These are phyloP conservation scores for Osmerus eperlanus DNA, from an alignment of 2,113 vertebrate species.

Conservation along the genomic window DNA sequence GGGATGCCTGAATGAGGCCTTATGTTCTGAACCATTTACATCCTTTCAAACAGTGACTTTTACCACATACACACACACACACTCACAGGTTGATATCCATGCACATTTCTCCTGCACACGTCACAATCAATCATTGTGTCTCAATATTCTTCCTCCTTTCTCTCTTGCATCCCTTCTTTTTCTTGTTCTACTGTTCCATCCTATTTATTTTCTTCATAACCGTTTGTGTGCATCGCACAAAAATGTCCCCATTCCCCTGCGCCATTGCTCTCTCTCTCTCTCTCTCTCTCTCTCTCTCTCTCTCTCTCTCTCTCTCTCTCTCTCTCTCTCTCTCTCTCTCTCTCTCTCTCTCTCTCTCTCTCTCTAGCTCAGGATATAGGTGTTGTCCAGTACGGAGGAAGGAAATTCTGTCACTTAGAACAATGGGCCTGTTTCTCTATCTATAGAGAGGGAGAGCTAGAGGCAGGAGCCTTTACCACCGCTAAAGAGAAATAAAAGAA, in stretches of 20 bases:
- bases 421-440: conserved; percentile 80
- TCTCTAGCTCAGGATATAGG: conserved; percentile 77
- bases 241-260: conserved; percentile 32
- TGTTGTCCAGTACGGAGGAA: conserved; percentile 80
- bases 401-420: conserved; percentile 82
- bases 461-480: conserved; percentile 27
- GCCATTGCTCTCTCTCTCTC: conserved; percentile 24
- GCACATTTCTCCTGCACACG: too few species aligned
- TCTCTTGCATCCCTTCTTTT: too few species aligned
- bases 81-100: too few species aligned
- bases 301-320: conserved; percentile 49
- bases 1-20: neutral
- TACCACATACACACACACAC: too few species aligned
- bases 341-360: conserved; percentile 33
- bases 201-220: neutral
- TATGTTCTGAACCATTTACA: neutral
- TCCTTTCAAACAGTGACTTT: neutral
- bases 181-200: too few species aligned
- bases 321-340: conserved; percentile 22
- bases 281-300: conserved; percentile 34
- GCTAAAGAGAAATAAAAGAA: conserved; percentile 10
- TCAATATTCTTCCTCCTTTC: too few species aligned
- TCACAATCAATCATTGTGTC: too few species aligned
- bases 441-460: conserved; percentile 66
- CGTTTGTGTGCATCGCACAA: conserved; percentile 15